Base-by-base conservation (phyloP, 2,113 vertebrate species). In the Gavialis gangeticus region DNA sequence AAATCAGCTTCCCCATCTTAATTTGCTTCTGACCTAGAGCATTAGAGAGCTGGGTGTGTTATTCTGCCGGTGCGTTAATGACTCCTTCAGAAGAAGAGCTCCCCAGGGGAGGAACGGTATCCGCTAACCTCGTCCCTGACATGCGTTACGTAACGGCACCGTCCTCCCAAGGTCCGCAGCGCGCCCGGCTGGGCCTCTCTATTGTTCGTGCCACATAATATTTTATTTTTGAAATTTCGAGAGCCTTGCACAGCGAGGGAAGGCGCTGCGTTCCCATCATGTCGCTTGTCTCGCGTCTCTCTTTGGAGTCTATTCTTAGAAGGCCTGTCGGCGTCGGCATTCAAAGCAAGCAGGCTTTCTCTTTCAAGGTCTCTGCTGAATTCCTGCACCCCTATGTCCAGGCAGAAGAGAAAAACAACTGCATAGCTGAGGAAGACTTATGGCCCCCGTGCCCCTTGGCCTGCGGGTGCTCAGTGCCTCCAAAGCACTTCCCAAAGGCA, bases 361-460 rank as follows among this genome's bases (percentile, higher is more conserved):
- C 94, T 92, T 62, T 95, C 96, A 92, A 83, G 54, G 79, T 96
- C 90, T 95, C 96, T 83, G 82, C 96, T 97, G 93, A 93, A 46
- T 91, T 88, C 85, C 92, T 66, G 75, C 87, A 85, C 88, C 95
- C 80, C 1, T 94, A 76, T 81, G 93, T 89, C 92, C 89, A 93
- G 75, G 80, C 16, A 91, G 90, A 63, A 89, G 46, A 87, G 63
- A 58, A 84, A 91, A 92, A 4, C 67, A 82, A 24, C 34, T 64
- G 73, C 64, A 56, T 64, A 34, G 28, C 37, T 82, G 18, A 27
- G 30, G 30, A 22, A 18, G 24, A 27, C n/a, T 46, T 21, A 19
- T 25, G 28, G 27, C 17, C 17, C 6, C 12, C 63, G 63, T 37
- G 18, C 63, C 28, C 18, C 30, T 3, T 67, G 79, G 82, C 37